Percentiles rank a stretch among this genome's conserved stretches.
Conservation (phyloP, 2,888 invertebrate species). For the Prenolepis imparis region DNA sequence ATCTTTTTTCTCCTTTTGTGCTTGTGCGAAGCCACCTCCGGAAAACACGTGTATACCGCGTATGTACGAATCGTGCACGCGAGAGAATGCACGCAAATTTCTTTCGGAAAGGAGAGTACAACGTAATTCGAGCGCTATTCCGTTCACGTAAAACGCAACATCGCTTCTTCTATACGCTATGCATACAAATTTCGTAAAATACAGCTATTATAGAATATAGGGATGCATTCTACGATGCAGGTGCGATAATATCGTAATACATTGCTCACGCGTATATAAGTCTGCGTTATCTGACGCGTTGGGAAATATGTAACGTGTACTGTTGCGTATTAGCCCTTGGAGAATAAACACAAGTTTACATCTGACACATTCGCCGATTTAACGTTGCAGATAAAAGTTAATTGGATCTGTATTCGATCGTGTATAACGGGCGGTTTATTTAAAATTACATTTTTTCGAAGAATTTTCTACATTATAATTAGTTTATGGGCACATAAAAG, state of each 20-base stretch:
- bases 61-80: constrained; percentile 10
- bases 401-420: constrained; percentile 38
- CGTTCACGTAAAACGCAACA: constrained; percentile 51
- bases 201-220: constrained; percentile 55
- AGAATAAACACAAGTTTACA: constrained; percentile 48
- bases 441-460: background rate
- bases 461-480: background rate
- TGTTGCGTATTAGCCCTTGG: constrained; percentile 45
- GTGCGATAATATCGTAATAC: constrained; percentile 52
- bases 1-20: background rate
- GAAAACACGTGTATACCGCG: constrained; percentile 6
- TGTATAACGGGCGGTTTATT: background rate
- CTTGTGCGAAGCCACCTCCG: background rate
- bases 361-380: constrained; percentile 45
- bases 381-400: constrained; percentile 49
- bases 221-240: constrained; percentile 33
- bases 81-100: constrained; percentile 25
- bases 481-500: background rate
- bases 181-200: constrained; percentile 53
- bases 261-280: constrained; percentile 54
- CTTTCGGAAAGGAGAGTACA: constrained; percentile 23
- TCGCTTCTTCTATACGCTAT: constrained; percentile 45
- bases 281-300: constrained; percentile 52
- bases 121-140: constrained; percentile 44
- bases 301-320: constrained; percentile 42